phyloP scores from a whole-genome alignment of 2,113 vertebrate species.

The Caretta caretta region DNA sequence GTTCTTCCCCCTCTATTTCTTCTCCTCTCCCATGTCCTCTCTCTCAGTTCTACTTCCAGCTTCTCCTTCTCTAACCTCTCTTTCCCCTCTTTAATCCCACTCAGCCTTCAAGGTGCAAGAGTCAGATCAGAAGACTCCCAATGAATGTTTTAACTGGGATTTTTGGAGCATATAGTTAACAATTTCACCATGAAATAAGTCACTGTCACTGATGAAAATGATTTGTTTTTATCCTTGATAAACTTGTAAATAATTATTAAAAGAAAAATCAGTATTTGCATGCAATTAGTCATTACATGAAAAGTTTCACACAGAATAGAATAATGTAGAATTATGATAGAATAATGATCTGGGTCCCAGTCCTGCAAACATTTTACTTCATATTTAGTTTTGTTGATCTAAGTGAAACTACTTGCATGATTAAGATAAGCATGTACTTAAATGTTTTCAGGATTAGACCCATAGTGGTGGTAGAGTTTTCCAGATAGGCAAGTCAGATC shows the following conservation, averaged over 20 bases:
- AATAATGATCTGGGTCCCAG: not conserved
- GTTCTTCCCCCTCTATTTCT: too few relatives aligned
- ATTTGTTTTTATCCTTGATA: not conserved
- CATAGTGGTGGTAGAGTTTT: not conserved
- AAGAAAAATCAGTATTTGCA: not conserved
- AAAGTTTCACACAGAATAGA: not conserved
- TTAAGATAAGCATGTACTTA: not conserved
- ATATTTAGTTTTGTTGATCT: not conserved
- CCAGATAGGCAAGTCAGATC: not conserved
- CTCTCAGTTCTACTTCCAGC: too few relatives aligned
- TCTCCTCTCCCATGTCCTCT: too few relatives aligned
- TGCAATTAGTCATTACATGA: not conserved
- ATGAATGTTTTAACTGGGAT: too few relatives aligned
- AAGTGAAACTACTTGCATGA: accelerated
- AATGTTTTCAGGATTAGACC: not conserved
- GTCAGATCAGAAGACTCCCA: too few relatives aligned
- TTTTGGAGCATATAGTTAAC: too few relatives aligned
- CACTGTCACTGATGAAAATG: not conserved
- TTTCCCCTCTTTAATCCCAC: too few relatives aligned
- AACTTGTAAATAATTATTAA: not conserved
- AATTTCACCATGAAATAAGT: not conserved
- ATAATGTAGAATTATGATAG: too few relatives aligned
- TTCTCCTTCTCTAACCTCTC: too few relatives aligned
- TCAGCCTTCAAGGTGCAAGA: too few relatives aligned
- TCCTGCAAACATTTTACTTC: not conserved